Evolutionary conservation across 2,888 invertebrate genomes (phyloP), one percentile per base, ranked within the genome.

Genomic region (Agrilus mali): DNA sequence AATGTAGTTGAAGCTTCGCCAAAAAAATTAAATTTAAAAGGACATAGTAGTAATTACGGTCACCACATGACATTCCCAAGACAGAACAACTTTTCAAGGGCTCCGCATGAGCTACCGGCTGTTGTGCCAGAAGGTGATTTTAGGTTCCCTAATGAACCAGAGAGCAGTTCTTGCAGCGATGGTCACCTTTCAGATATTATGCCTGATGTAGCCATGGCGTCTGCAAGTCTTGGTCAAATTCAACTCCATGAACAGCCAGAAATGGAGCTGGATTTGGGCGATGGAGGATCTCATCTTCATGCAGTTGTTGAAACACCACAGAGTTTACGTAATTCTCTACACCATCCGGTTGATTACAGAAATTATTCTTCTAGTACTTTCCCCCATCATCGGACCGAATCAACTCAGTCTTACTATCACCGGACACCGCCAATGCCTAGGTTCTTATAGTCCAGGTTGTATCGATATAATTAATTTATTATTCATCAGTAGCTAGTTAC

Each of bases 131-230:
- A 79, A 59, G 78, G 78, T 42, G 78, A 78, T 38, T 64, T 63
- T 50, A 58, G 65, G 36, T 65, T 63, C 48, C 51, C 55, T 1
- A 57, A 53, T 38, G 65, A 74, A 55, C 69, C 69, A 33, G 74
- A 73, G 51, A 71, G 69, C 51, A 73, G 71, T 60, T 74, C 75
- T 33, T 76, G 77, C 55, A 76, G 75, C 66, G 72, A 82, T 60
- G 78, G 86, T 55, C 81, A 82, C 55, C 68, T 85, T 48, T 78
- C 84, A 16, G 87, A 87, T 49, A 81, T 84, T 57, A 89, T 92
- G 80, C 92, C 92, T 0, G 92, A 93, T 68, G 89, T 92, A 55
- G 90, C 90, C 13, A 89, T 90, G 88, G 90, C 90, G 57, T 89
- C 81, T 44, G 82, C 78, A 50, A 84, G 76, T 50, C 74, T 74